phyloP scores from a whole-genome alignment of 2,888 invertebrate species.

The Halictus quadricinctus region DNA sequence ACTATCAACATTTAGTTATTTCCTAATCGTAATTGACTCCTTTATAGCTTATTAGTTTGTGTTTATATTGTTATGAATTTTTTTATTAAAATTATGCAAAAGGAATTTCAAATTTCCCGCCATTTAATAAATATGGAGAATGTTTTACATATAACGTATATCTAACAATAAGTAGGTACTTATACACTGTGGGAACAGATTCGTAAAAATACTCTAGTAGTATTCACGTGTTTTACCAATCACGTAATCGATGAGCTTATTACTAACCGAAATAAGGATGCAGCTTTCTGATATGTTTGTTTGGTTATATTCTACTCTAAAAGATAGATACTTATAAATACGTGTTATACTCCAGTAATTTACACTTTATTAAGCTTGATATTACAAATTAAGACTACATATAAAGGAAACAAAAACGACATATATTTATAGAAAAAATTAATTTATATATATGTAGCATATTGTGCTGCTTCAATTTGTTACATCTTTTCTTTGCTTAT shows the following conservation, averaged over 20 bases:
- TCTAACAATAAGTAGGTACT: no score
- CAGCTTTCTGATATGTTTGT: background rate
- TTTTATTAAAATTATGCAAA: background rate
- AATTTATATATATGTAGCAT: background rate
- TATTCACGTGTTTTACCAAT: background rate
- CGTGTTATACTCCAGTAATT: background rate
- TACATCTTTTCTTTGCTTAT: slow-evolving; percentile 13
- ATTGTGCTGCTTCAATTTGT: background rate
- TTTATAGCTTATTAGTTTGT: background rate
- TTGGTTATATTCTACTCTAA: background rate
- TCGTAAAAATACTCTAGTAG: background rate
- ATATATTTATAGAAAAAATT: slow-evolving; percentile 16
- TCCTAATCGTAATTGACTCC: background rate
- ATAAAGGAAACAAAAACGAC: background rate
- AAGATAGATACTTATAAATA: background rate
- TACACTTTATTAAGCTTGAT: background rate
- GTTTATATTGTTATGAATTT: background rate
- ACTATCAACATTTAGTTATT: background rate
- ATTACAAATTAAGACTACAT: background rate
- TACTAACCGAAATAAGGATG: background rate
- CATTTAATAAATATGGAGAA: background rate
- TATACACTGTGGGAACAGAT: background rate
- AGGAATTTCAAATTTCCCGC: background rate
- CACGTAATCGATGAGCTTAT: background rate
- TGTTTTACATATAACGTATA: background rate